These are phyloP conservation scores for Callopanchax toddi DNA, from an alignment of 2,113 vertebrate species.

Conservation along the genomic window DNA sequence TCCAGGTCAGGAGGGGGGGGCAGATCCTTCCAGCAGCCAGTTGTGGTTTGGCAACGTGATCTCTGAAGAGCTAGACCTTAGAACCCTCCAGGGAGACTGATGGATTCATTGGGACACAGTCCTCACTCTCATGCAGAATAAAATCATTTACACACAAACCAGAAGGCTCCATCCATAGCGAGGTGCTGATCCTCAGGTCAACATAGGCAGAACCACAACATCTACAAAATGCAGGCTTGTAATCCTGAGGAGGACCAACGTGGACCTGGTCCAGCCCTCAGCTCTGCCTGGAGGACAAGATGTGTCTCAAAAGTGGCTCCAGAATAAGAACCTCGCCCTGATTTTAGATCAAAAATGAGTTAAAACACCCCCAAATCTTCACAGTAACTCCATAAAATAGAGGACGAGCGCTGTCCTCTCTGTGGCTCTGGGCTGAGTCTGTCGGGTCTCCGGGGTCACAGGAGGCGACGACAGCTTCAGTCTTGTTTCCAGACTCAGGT, in stretches of 20 bases:
- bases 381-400: neutral
- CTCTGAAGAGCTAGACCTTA: neutral
- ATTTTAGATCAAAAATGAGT: neutral
- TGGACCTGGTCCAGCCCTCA: neutral
- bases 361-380: neutral
- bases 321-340: neutral
- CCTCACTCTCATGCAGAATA: too few species aligned
- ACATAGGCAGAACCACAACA: too few species aligned
- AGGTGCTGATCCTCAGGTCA: neutral
- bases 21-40: too few species aligned
- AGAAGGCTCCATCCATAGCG: neutral
- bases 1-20: neutral
- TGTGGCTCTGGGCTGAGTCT: neutral
- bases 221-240: neutral
- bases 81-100: too few species aligned
- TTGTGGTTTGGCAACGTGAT: neutral
- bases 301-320: neutral
- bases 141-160: neutral
- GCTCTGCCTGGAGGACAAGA: neutral
- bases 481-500: conserved; percentile 45
- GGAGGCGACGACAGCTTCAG: conserved; percentile 36
- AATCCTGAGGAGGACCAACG: neutral
- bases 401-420: neutral
- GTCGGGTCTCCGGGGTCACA: conserved; percentile 40
- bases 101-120: too few species aligned